Evolutionary conservation across 2,113 vertebrate species (phyloP).

Genomic region (Xyliphius kryptos): DNA sequence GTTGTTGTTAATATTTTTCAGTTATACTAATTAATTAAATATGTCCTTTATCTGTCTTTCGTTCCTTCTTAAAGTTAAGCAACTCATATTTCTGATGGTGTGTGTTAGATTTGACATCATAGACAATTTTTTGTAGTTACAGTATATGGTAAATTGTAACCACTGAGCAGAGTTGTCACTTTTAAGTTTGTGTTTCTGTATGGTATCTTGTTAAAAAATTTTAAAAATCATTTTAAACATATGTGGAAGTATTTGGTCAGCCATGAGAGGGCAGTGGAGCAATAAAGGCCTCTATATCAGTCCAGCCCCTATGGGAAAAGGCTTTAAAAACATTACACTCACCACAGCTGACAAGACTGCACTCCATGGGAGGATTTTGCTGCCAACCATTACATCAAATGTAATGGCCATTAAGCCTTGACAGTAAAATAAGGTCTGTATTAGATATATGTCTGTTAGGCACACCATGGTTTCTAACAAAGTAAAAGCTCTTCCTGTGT

Average conservation of each 20-base stretch:
- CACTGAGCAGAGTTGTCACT: no score
- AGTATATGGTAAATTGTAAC: no score
- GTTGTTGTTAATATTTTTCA: no score
- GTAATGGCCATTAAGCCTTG: background rate
- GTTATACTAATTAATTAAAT: no score
- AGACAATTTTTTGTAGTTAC: no score
- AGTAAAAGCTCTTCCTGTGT: slow-evolving; percentile 1
- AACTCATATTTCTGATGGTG: no score
- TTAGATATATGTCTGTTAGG: background rate
- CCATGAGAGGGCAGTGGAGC: background rate
- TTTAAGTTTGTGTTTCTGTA: no score
- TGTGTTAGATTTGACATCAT: no score
- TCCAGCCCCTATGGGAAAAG: background rate
- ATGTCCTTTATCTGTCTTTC: no score
- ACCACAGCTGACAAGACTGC: background rate
- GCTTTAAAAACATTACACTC: background rate
- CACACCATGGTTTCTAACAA: background rate
- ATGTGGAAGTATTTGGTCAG: background rate
- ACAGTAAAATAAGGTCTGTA: slow-evolving; percentile 5
- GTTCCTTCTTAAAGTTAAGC: no score
- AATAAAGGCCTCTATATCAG: background rate
- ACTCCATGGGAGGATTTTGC: background rate
- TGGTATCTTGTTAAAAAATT: no score
- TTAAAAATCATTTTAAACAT: background rate
- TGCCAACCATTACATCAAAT: slow-evolving; percentile 31